phyloP scores from a whole-genome alignment of 1,140 invertebrate species.

The Zaprionus tsacasi region DNA sequence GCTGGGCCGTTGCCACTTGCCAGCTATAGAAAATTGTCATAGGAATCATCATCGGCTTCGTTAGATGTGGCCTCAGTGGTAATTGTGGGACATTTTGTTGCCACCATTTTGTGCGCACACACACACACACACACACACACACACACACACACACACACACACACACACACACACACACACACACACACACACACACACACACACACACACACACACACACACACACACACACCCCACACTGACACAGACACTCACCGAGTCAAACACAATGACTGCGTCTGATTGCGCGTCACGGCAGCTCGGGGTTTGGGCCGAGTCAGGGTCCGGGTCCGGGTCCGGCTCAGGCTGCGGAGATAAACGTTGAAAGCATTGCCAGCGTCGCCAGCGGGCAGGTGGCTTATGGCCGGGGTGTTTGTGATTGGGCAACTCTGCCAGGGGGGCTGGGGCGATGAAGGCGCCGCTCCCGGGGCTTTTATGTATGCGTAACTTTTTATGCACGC shows the following conservation, averaged over 20 bases:
- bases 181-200: slow-evolving; percentile 25
- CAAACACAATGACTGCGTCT: slow-evolving; percentile 68
- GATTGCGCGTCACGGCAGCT: slow-evolving; percentile 52
- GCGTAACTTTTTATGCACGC: slow-evolving; percentile 75
- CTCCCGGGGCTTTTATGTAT: slow-evolving; percentile 57
- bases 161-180: no score
- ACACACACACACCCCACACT: slow-evolving; percentile 27
- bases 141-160: slow-evolving; percentile 34
- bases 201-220: slow-evolving; percentile 21
- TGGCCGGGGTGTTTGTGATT: slow-evolving; percentile 48
- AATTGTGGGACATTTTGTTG: slow-evolving; percentile 84
- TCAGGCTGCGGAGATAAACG: slow-evolving; percentile 62
- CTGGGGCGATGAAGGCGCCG: no score
- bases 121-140: slow-evolving; percentile 16
- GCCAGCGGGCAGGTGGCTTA: slow-evolving; percentile 60
- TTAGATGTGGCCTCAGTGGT: slow-evolving; percentile 84
- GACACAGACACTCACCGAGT: slow-evolving; percentile 36
- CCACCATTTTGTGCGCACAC: slow-evolving; percentile 65
- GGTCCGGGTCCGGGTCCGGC: background rate
- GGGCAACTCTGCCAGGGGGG: slow-evolving; percentile 30
- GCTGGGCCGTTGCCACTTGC: slow-evolving; percentile 71
- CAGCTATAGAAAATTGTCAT: slow-evolving; percentile 83
- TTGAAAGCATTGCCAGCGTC: slow-evolving; percentile 51
- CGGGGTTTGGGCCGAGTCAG: background rate
- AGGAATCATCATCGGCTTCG: slow-evolving; percentile 84